Evolutionary conservation across 2,797 vertebrate genomes (phyloP).

Genomic region (Schizopygopsis malacanthus): DNA sequence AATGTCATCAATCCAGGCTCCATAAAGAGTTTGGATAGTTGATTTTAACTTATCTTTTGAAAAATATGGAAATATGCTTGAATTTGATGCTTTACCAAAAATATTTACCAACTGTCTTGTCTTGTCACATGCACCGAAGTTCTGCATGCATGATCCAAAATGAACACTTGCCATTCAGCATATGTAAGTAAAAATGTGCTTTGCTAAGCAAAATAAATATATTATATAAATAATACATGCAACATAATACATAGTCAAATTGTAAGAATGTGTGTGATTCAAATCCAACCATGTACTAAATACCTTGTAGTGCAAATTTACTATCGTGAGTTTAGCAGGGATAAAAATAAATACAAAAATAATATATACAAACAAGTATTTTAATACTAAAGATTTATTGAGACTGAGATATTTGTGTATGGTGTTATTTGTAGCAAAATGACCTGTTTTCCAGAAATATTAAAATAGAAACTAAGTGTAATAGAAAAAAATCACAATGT

Average conservation of each 20-base stretch:
- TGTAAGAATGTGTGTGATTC: background rate
- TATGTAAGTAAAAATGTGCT: background rate
- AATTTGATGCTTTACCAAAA: background rate
- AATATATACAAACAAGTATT: no score
- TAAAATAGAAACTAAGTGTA: background rate
- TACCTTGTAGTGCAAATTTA: no score
- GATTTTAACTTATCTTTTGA: background rate
- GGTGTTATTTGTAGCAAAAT: background rate
- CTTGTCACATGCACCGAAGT: background rate
- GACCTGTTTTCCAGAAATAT: background rate
- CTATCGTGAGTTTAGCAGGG: no score
- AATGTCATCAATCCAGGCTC: conserved; percentile 7
- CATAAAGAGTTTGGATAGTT: background rate
- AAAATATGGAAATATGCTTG: conserved; percentile 1
- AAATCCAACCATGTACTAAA: background rate
- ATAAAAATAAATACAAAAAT: no score
- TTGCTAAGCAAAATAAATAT: conserved; percentile 2
- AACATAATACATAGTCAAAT: background rate
- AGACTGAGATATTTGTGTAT: background rate
- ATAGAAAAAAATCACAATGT: background rate
- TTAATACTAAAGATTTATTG: background rate
- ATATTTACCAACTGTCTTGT: background rate
- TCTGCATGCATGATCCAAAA: background rate
- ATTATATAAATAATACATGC: background rate
- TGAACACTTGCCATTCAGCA: background rate